These are phyloP conservation scores for Aphelenchoides avenae DNA, from an alignment of 1,140 invertebrate species.

Conservation along the genomic window DNA sequence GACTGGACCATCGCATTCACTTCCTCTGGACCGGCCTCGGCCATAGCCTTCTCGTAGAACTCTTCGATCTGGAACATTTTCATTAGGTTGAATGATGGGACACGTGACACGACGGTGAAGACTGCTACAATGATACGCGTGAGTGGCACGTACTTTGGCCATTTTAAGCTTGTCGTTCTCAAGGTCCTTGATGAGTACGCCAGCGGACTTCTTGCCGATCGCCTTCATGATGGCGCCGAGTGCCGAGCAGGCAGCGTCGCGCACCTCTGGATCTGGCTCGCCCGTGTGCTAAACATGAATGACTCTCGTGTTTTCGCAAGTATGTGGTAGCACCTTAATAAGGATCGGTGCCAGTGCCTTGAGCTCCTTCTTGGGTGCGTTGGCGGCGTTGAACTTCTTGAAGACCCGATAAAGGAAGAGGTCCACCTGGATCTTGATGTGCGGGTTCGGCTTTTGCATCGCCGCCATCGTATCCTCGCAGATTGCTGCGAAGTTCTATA, in stretches of 20 bases:
- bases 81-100: not conserved
- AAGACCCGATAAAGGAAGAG: constrained; percentile 33
- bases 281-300: constrained; percentile 59
- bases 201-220: constrained; percentile 83
- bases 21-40: constrained; percentile 29
- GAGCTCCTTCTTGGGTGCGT: constrained; percentile 24
- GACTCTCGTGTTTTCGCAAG: too few species aligned
- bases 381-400: constrained; percentile 8
- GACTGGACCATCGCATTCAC: constrained; percentile 32
- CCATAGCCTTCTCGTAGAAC: constrained; percentile 29
- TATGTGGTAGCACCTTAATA: too few species aligned
- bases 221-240: constrained; percentile 77
- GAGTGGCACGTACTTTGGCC: constrained; percentile 68
- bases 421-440: constrained; percentile 25
- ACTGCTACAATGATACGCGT: not conserved
- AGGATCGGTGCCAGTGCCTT: constrained; percentile 21
- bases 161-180: constrained; percentile 78
- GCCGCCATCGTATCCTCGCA: not conserved
- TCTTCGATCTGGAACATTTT: not conserved
- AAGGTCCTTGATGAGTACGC: constrained; percentile 78
- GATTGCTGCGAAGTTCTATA: not conserved
- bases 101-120: constrained; percentile 19
- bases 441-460: constrained; percentile 22
- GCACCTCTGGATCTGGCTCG: constrained; percentile 59
- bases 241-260: constrained; percentile 69